These are phyloP conservation scores for Xiphias gladius DNA, from an alignment of 2,113 vertebrate species.

Conservation along the genomic window DNA sequence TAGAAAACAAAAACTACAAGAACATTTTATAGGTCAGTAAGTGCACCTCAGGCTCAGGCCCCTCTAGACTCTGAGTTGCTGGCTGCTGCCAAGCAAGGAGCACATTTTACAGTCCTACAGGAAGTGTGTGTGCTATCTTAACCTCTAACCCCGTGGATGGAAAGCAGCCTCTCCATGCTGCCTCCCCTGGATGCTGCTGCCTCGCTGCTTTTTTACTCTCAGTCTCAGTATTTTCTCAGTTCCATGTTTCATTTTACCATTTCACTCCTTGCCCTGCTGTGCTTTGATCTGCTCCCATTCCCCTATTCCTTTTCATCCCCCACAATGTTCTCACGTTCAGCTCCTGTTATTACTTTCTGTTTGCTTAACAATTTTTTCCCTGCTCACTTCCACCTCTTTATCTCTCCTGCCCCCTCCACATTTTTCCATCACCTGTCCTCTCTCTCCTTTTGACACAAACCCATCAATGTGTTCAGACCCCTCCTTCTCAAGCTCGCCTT, in stretches of 20 bases:
- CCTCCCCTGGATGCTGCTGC: conserved; percentile 18
- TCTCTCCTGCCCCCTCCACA: conserved; percentile 14
- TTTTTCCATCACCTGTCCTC: conserved; percentile 33
- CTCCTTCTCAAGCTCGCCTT: conserved; percentile 17
- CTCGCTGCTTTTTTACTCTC: conserved; percentile 40
- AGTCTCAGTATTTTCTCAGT: conserved; percentile 47
- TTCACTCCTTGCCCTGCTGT: conserved; percentile 51
- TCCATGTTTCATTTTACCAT: conserved; percentile 65
- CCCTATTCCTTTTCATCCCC: conserved; percentile 65
- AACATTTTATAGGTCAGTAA: not conserved
- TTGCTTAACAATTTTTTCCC: conserved; percentile 63
- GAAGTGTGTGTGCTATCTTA: conserved; percentile 31
- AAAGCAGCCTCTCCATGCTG: not conserved
- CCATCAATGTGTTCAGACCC: conserved; percentile 37
- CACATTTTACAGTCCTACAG: conserved; percentile 53
- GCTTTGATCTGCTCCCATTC: conserved; percentile 75
- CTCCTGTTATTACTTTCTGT: conserved; percentile 73
- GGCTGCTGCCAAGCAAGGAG: conserved; percentile 12
- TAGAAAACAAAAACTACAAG: not conserved
- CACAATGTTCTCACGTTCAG: conserved; percentile 44
- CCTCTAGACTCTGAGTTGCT: not conserved
- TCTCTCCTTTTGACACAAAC: conserved; percentile 23
- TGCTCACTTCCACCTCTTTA: conserved; percentile 30
- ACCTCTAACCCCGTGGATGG: conserved; percentile 64
- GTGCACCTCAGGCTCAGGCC: not conserved